These are phyloP conservation scores for Lomographa bimaculata DNA, from an alignment of 2,888 invertebrate genomes.

Conservation along the genomic window DNA sequence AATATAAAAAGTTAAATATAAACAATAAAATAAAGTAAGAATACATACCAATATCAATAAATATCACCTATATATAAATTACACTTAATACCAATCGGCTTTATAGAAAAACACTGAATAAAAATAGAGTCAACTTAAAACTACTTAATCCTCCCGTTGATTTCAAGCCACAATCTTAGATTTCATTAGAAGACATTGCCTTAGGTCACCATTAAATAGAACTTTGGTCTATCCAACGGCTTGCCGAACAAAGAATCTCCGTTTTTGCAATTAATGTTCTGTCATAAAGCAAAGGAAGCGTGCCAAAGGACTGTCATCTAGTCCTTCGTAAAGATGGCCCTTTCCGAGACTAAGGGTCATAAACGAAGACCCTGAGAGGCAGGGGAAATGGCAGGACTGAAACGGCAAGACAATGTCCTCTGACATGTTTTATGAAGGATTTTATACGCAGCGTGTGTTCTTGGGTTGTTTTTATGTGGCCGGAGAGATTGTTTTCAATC, in stretches of 20 bases:
- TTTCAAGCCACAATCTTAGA: too few relatives aligned
- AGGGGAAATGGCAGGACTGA: slow-evolving; percentile 8
- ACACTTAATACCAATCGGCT: too few relatives aligned
- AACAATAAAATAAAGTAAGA: too few relatives aligned
- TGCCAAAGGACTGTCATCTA: slow-evolving; percentile 19
- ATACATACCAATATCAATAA: too few relatives aligned
- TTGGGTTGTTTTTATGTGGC: slow-evolving; percentile 7
- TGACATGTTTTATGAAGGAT: slow-evolving; percentile 20
- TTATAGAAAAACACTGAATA: too few relatives aligned
- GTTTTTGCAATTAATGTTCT: slow-evolving; percentile 20
- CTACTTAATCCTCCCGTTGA: too few relatives aligned
- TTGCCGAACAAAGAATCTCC: background rate
- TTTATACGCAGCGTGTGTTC: slow-evolving; percentile 15
- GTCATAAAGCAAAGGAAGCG: slow-evolving; percentile 21
- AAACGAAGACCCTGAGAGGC: slow-evolving; percentile 6
- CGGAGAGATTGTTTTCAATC: slow-evolving; percentile 10
- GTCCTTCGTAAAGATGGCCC: slow-evolving; percentile 10
- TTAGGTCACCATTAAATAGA: background rate
- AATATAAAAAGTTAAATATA: too few relatives aligned
- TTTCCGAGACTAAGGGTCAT: slow-evolving; percentile 14
- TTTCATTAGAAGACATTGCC: background rate
- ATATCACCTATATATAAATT: too few relatives aligned
- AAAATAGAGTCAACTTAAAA: too few relatives aligned
- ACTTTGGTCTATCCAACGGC: background rate
- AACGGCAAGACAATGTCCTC: slow-evolving; percentile 13